Percentiles rank a stretch among this genome's conserved stretches.
Conservation (phyloP, 2,113 vertebrate species). For the Casuarius casuarius region DNA sequence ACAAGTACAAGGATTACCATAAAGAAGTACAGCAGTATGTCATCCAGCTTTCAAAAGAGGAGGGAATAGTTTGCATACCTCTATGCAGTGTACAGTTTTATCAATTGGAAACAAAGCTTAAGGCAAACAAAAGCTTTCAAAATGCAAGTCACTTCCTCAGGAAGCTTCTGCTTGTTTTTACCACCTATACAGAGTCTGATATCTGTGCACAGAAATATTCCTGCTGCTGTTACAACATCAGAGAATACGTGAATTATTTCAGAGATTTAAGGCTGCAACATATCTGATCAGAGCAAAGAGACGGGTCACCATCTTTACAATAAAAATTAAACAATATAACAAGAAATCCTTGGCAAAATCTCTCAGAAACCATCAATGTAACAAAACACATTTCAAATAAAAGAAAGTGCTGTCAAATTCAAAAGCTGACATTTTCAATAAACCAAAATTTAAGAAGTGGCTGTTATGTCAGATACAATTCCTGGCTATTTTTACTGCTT, state of each 20-base stretch:
- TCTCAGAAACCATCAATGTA: background rate
- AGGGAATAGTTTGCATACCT: background rate
- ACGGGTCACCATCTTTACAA: background rate
- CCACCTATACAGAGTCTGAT: background rate
- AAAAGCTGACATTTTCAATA: slow-evolving; percentile 2
- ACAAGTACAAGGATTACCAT: background rate
- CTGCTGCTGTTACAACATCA: background rate
- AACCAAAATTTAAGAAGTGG: slow-evolving; percentile 19
- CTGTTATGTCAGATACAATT: slow-evolving; percentile 20
- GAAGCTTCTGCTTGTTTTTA: background rate
- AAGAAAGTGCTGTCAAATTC: background rate
- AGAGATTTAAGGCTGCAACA: background rate
- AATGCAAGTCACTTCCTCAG: background rate
- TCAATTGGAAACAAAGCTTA: background rate
- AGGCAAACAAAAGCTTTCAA: background rate
- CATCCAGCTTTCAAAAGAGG: background rate
- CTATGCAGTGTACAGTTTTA: background rate
- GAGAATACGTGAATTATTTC: background rate
- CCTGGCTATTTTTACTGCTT: slow-evolving; percentile 43
- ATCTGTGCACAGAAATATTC: background rate
- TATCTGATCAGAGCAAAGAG: background rate
- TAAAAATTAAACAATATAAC: background rate
- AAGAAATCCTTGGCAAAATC: background rate
- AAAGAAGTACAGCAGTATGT: background rate
- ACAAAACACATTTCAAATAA: background rate